Evolutionary conservation across 2,888 invertebrate species (phyloP).

Genomic region (Nycteola revayana): DNA sequence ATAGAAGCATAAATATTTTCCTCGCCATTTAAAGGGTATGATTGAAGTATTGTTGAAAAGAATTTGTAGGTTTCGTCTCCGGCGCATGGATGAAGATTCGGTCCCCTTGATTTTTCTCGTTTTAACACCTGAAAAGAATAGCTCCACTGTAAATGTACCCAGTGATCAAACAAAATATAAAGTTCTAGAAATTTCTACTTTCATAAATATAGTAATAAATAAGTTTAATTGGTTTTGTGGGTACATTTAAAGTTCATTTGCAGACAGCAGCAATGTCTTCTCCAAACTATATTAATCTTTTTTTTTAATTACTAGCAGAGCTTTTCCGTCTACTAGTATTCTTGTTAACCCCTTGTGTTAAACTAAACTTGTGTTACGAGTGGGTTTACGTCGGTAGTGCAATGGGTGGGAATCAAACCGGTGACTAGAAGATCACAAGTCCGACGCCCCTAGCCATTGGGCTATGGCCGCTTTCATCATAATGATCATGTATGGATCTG

Average conservation of each 20-base stretch:
- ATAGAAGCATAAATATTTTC: conserved; percentile 71
- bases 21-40: conserved; percentile 77
- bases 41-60: conserved; percentile 71
- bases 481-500: too few species aligned
- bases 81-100: conserved; percentile 68
- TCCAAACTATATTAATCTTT: too few species aligned
- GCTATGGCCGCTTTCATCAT: too few species aligned
- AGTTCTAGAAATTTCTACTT: conserved; percentile 29
- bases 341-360: too few species aligned
- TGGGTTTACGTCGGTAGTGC: too few species aligned
- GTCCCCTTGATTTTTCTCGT: conserved; percentile 58
- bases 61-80: conserved; percentile 66
- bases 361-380: too few species aligned
- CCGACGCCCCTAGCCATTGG: too few species aligned
- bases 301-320: too few species aligned
- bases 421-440: too few species aligned
- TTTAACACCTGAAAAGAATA: conserved; percentile 69
- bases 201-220: conserved; percentile 12
- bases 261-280: too few species aligned
- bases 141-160: conserved; percentile 74
- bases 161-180: conserved; percentile 16
- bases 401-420: too few species aligned
- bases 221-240: conserved; percentile 32
- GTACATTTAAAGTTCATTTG: conserved; percentile 59
- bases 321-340: too few species aligned